Conservation (phyloP, 2,797 vertebrate species). For the Columba guinea region DNA sequence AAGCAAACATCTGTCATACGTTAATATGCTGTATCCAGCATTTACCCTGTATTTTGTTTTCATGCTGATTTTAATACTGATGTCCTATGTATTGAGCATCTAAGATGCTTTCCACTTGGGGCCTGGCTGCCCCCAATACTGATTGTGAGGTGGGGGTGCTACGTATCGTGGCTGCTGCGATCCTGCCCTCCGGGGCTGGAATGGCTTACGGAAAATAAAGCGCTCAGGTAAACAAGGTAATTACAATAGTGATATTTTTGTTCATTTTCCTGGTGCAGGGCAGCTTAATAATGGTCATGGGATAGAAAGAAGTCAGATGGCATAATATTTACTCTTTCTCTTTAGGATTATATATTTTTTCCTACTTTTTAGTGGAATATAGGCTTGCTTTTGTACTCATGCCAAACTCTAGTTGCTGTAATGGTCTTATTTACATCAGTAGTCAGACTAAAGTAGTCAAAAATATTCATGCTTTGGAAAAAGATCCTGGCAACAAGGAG, state of each 20-base stretch:
- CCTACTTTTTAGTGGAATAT: not conserved
- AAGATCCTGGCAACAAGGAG: not conserved
- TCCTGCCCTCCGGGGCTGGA: not conserved
- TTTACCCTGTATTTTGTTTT: not conserved
- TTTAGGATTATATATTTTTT: not conserved
- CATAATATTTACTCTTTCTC: not conserved
- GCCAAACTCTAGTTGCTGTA: not conserved
- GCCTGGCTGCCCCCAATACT: not conserved
- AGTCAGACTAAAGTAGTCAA: not conserved
- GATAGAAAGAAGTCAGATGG: not conserved
- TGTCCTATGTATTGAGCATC: rapidly evolving
- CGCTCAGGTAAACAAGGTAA: rapidly evolving
- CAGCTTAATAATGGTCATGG: not conserved
- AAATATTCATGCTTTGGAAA: constrained; percentile 5
- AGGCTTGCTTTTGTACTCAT: not conserved
- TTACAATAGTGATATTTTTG: not conserved
- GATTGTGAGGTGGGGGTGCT: not conserved
- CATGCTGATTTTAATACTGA: not conserved
- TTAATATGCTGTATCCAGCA: not conserved
- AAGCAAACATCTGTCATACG: not conserved
- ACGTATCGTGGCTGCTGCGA: not conserved
- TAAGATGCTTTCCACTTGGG: not conserved
- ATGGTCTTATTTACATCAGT: not conserved
- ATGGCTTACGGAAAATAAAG: not conserved
- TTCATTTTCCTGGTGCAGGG: not conserved